These are phyloP conservation scores for Mirounga angustirostris DNA, from an alignment of 2,113 vertebrate genomes.

Conservation along the genomic window DNA sequence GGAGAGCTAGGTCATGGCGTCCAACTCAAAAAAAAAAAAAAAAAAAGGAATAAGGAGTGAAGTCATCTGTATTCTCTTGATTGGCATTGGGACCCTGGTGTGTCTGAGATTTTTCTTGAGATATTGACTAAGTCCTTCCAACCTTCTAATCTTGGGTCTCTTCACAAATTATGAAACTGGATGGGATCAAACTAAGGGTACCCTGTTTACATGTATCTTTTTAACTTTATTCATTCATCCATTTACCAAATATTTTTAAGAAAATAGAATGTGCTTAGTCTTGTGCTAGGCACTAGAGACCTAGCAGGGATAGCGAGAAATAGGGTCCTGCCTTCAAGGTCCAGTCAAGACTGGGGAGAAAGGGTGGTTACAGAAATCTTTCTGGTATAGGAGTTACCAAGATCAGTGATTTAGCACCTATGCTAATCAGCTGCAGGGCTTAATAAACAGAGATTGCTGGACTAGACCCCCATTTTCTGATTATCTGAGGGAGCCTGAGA, in stretches of 20 bases:
- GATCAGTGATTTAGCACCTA: not conserved
- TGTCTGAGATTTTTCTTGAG: not conserved
- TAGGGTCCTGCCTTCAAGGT: not conserved
- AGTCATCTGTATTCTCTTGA: not conserved
- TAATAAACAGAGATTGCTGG: not conserved
- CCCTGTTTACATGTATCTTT: too few relatives aligned
- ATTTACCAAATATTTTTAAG: not conserved
- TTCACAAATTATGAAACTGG: not conserved
- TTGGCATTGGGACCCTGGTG: not conserved
- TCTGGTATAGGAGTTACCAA: not conserved
- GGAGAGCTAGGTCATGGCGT: not conserved
- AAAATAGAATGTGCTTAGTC: not conserved
- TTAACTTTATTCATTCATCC: not conserved
- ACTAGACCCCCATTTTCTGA: not conserved
- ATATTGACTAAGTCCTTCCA: not conserved
- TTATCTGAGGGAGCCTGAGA: not conserved
- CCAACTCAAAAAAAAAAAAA: slow-evolving; percentile 27
- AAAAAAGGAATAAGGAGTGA: not conserved
- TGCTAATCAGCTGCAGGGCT: not conserved
- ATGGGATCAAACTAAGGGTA: not conserved
- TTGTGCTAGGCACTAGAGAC: not conserved
- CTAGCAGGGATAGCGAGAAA: not conserved
- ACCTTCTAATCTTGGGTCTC: not conserved
- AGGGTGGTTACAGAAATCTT: not conserved
- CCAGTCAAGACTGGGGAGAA: not conserved